Conservation (phyloP, 1,140 invertebrate genomes). For the Cydia fagiglandana region DNA sequence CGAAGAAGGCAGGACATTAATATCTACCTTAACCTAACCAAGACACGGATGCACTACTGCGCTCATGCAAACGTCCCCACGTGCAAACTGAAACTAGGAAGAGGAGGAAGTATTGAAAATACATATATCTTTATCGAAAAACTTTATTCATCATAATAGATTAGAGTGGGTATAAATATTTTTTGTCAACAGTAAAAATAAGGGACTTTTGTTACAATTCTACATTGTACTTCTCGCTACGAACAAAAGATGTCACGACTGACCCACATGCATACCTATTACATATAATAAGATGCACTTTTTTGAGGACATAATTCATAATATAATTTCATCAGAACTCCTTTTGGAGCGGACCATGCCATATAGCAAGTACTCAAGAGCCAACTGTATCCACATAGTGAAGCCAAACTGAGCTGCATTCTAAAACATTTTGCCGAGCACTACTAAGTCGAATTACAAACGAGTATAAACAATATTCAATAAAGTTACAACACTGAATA, state of each 20-base stretch:
- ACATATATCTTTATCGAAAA: slow-evolving; percentile 45
- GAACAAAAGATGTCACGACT: slow-evolving; percentile 31
- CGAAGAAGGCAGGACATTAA: slow-evolving; percentile 63
- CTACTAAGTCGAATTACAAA: slow-evolving; percentile 30
- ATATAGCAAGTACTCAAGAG: background rate
- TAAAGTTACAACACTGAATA: background rate
- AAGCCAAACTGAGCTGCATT: slow-evolving; percentile 20
- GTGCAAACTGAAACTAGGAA: slow-evolving; percentile 32
- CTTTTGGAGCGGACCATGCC: slow-evolving; percentile 6
- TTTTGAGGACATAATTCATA: slow-evolving; percentile 8
- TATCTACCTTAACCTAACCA: slow-evolving; percentile 29
- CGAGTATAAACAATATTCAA: background rate
- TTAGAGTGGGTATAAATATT: slow-evolving; percentile 44
- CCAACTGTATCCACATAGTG: slow-evolving; percentile 13
- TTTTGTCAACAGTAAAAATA: slow-evolving; percentile 37
- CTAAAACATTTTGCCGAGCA: slow-evolving; percentile 11
- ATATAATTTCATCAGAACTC: background rate
- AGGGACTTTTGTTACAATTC: slow-evolving; percentile 2
- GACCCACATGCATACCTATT: slow-evolving; percentile 31
- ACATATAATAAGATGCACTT: slow-evolving; percentile 11
- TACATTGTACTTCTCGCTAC: slow-evolving; percentile 30
- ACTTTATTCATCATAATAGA: slow-evolving; percentile 44
- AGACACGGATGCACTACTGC: background rate
- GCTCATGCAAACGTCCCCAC: slow-evolving; percentile 27
- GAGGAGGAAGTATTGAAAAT: slow-evolving; percentile 47